Percentiles rank a stretch among this genome's conserved stretches.
phyloP scores from a whole-genome alignment of 2,797 vertebrate species.

The Psittacula echo region DNA sequence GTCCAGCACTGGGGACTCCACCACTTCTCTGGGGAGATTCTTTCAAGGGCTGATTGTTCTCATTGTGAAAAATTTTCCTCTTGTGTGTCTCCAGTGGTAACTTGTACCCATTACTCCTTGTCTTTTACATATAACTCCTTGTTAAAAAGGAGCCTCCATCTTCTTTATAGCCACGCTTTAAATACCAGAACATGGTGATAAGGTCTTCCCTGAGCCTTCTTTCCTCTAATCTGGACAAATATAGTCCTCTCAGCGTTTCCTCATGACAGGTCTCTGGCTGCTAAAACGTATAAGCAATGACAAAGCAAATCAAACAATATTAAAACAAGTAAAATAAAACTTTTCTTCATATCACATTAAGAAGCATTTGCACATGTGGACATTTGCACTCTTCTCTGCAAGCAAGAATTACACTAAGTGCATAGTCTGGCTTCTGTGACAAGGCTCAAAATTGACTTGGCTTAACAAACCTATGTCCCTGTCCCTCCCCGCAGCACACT shows the following conservation, averaged over 20 bases:
- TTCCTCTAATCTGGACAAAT: not conserved
- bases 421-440: too few relatives aligned
- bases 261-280: not conserved
- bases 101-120: not conserved
- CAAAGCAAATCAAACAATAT: not conserved
- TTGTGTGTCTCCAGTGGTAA: not conserved
- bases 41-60: not conserved
- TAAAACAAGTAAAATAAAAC: not conserved
- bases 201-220: not conserved
- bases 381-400: not conserved
- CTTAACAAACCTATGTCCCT: not conserved
- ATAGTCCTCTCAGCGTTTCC: not conserved
- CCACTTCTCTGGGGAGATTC: not conserved
- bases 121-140: not conserved
- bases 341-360: not conserved
- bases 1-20: not conserved
- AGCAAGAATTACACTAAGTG: not conserved
- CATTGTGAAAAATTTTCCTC: not conserved
- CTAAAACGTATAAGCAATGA: not conserved
- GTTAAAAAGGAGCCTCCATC: not conserved
- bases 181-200: not conserved
- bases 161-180: not conserved
- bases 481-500: fast-evolving
- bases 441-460: not conserved
- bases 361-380: not conserved